Base-by-base conservation (phyloP, 2,113 vertebrate species). In the Caracal caracal region DNA sequence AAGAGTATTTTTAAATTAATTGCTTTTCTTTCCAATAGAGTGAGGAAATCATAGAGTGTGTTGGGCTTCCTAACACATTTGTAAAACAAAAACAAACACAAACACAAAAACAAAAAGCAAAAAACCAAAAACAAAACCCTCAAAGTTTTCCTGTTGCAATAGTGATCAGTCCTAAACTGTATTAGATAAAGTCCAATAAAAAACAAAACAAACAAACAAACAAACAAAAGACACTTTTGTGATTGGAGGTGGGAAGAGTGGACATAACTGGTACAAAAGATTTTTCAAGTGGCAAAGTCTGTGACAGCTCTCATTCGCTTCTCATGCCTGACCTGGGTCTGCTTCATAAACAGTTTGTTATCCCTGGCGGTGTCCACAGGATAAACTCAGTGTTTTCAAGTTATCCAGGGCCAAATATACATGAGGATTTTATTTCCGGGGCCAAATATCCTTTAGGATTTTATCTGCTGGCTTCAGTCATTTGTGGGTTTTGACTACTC, bases 401-500 rank as follows among this genome's bases (percentile, higher is more conserved):
- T 87, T 19, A 59, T 75, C 20, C 3, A 2, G 33, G 22, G 47
- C 40, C 73, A 85, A 95, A 71, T 51, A 81, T 61, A 9, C 33
- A 8, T 12, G n/a, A 88, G 22, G 51, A 49, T 49, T 81, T 88
- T 43, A 68, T 68, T 53, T 66, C 6, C 4, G 5, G 20, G 35
- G 47, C 30, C 78, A 81, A 95, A 65, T 59, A 65, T 43, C 13
- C 17, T 47, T 33, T 93, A 53, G 10, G 15, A 73, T 73, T 84
- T 88, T 83, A 76, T 87, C 24, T 82, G 90, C 80, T 49, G 47
- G 35, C 33, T 76, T 92, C 40, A 63, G 49, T 80, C 40, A 95
- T 80, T 66, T 86, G 75, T 93, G 26, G n/a, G 24, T 78, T 82
- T 84, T 97, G 40, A 90, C 15, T 71, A 83, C 20, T 75, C 70